Percentiles rank a stretch among this genome's conserved stretches.
These are phyloP conservation scores for Amblyornis subalaris DNA, from an alignment of 2,113 vertebrate genomes.

Conservation along the genomic window DNA sequence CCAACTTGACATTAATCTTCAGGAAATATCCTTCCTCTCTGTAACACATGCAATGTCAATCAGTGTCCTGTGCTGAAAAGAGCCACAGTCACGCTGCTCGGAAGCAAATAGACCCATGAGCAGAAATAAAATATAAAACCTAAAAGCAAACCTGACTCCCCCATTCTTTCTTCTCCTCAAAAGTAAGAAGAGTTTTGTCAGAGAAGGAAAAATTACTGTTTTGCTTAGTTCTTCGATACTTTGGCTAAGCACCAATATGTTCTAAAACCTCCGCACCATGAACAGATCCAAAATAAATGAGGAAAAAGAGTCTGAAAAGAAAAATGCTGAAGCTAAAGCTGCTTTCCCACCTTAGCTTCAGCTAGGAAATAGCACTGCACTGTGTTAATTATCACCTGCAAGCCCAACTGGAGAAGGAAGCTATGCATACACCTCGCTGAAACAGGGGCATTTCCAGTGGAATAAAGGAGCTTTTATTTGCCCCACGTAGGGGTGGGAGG, in stretches of 20 bases:
- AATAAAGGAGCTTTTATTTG: constrained; percentile 41
- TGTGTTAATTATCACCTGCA: constrained; percentile 34
- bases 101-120: constrained; percentile 8
- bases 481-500: rapidly evolving
- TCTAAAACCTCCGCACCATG: not conserved
- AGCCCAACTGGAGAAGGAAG: not conserved
- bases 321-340: not conserved
- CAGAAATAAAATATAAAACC: constrained; percentile 40
- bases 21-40: constrained; percentile 60
- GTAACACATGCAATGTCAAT: constrained; percentile 43
- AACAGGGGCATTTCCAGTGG: not conserved
- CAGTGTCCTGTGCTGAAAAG: constrained; percentile 10
- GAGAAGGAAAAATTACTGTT: not conserved
- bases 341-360: not conserved
- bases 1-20: constrained; percentile 62
- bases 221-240: not conserved
- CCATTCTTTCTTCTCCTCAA: not conserved
- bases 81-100: constrained; percentile 22
- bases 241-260: constrained; percentile 16
- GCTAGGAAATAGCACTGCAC: not conserved
- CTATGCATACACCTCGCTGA: not conserved
- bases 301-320: not conserved
- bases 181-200: constrained; percentile 1
- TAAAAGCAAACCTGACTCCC: not conserved
- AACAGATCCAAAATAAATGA: constrained; percentile 2